phyloP scores from a whole-genome alignment of 2,888 invertebrate genomes.

The Plusia festucae region DNA sequence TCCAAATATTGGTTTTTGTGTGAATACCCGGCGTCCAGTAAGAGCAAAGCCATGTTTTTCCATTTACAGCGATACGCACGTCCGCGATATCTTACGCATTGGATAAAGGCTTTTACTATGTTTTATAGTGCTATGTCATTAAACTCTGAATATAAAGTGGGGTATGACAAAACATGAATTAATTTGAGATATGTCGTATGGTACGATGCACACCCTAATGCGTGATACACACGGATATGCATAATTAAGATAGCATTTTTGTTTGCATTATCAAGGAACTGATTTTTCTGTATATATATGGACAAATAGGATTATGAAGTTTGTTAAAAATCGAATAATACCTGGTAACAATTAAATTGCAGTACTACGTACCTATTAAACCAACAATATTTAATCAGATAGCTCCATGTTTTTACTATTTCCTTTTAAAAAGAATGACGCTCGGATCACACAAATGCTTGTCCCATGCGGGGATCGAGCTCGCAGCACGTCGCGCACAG shows the following conservation, averaged over 20 bases:
- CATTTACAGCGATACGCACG: slow-evolving; percentile 81
- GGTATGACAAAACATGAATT: slow-evolving; percentile 89
- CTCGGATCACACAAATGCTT: no score
- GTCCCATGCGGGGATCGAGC: no score
- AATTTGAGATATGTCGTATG: slow-evolving; percentile 88
- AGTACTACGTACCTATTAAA: no score
- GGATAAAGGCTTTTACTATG: slow-evolving; percentile 78
- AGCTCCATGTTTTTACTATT: no score
- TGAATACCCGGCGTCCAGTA: slow-evolving; percentile 79
- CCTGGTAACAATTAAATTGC: no score
- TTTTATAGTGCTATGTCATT: slow-evolving; percentile 87
- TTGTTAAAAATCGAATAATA: no score
- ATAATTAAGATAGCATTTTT: slow-evolving; percentile 20
- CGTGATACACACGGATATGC: slow-evolving; percentile 38
- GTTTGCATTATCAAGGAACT: background rate
- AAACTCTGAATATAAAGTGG: slow-evolving; percentile 86
- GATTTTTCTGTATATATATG: no score
- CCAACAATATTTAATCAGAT: no score
- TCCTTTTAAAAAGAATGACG: no score
- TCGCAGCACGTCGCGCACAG: no score
- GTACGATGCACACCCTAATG: slow-evolving; percentile 78
- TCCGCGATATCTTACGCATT: slow-evolving; percentile 78
- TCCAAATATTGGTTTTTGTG: slow-evolving; percentile 89
- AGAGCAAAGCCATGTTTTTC: slow-evolving; percentile 88
- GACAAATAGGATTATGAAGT: no score